Evolutionary conservation across 2,888 invertebrate species (phyloP), one percentile per base, ranked within the genome.

Genomic region (Meiosimyza platycephala): DNA sequence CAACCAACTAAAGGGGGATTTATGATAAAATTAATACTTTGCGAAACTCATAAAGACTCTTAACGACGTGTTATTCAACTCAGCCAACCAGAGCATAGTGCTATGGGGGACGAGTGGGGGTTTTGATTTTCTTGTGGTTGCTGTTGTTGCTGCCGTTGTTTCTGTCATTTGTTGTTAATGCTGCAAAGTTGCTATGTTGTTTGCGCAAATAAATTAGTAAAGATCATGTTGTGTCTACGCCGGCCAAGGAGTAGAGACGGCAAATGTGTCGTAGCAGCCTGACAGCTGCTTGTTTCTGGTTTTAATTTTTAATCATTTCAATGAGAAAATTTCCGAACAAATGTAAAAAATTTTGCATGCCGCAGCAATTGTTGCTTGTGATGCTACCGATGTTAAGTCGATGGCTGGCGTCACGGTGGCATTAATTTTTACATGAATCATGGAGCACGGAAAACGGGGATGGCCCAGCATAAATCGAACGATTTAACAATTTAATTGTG

Each of bases 181-280:
- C 55, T 63, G 33, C 64, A 55, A 33, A 15, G 22, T 28, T 55
- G 54, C 57, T 18, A 65, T 47, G 67, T 71, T 73, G 68, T 70
- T 70, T 72, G 57, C 67, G 74, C 64, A 65, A 69, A 77, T 78
- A 75, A 78, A 75, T 76, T 76, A 73, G 72, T 33, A 66, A 18
- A 63, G 74, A 74, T 72, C 75, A 73, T 72, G 72, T 73, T 73
- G 71, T 75, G 47, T 70, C 65, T 69, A 68, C 71, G 73, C 71
- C 63, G 65, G 47, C 73, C 22, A 40, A n/a, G n/a, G n/a, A n/a
- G n/a, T n/a, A n/a, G n/a, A n/a, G n/a, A 12, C 4, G 22, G 4
- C 18, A 40, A 28, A 62, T n/a, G n/a, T n/a, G n/a, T n/a, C n/a
- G 50, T 1, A 22, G 16, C 71, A 71, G 69, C 40, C 76, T 62